Percentiles rank a stretch among this genome's conserved stretches.
Evolutionary conservation across 2,888 invertebrate genomes (phyloP).

Genomic region (Hemistola chrysoprasaria): DNA sequence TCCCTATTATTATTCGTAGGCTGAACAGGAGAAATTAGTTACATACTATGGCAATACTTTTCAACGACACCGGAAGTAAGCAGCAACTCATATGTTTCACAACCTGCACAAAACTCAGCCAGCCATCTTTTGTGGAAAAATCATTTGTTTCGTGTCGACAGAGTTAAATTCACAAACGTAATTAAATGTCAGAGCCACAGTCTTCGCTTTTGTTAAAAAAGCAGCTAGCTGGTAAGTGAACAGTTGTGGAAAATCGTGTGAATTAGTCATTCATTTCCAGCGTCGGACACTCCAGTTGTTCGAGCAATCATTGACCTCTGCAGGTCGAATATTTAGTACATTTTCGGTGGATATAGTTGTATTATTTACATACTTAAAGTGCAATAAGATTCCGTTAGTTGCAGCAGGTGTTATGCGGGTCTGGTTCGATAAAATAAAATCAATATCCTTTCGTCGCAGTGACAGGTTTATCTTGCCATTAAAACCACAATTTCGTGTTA

Average conservation of each 20-base stretch:
- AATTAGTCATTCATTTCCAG: constrained; percentile 50
- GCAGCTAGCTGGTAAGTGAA: constrained; percentile 94
- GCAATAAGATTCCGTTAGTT: constrained; percentile 9
- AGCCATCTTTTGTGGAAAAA: constrained; percentile 89
- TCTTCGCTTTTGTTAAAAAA: constrained; percentile 97
- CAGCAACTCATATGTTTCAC: constrained; percentile 79
- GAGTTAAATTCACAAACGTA: constrained; percentile 90
- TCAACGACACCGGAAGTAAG: constrained; percentile 70
- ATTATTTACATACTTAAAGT: constrained; percentile 7
- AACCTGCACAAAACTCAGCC: constrained; percentile 81
- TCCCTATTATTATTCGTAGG: too few species aligned
- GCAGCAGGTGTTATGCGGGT: constrained; percentile 15
- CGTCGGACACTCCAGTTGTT: constrained; percentile 58
- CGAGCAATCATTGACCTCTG: constrained; percentile 78
- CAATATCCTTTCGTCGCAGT: constrained; percentile 61
- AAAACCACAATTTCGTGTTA: constrained; percentile 49
- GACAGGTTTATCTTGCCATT: constrained; percentile 63
- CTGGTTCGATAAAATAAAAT: constrained; percentile 54
- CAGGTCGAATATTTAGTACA: constrained; percentile 71
- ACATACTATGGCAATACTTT: constrained; percentile 48
- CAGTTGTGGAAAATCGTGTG: constrained; percentile 39
- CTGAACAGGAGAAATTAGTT: not conserved
- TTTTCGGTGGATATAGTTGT: constrained; percentile 39
- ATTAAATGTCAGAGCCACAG: constrained; percentile 97
- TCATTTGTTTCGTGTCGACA: constrained; percentile 88